Percentiles rank a stretch among this genome's conserved stretches.
Evolutionary conservation across 2,888 invertebrate genomes (phyloP).

Genomic region (Apeira syringaria): DNA sequence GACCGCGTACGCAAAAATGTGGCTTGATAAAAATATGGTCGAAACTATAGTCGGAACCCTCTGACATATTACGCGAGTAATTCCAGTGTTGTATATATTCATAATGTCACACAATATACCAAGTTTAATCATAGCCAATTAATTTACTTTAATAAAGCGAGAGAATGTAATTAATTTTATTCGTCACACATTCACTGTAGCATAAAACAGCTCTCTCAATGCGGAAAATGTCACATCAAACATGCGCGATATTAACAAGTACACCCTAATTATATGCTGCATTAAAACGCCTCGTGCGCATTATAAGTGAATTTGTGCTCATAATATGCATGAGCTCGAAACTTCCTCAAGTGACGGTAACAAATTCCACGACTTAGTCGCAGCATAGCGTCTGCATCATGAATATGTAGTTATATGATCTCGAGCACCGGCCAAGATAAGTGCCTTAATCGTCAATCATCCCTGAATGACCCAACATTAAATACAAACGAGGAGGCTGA

Average conservation of each 20-base stretch:
- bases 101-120: too few species aligned
- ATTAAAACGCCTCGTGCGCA: conserved; percentile 54
- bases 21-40: too few species aligned
- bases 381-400: conserved; percentile 53
- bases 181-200: conserved; percentile 15
- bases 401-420: conserved; percentile 64
- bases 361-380: conserved; percentile 62
- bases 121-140: not conserved
- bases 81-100: too few species aligned
- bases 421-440: conserved; percentile 45
- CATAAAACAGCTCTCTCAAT: conserved; percentile 6
- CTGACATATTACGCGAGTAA: too few species aligned
- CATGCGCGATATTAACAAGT: conserved; percentile 51
- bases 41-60: too few species aligned
- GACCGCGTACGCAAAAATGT: too few species aligned
- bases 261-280: conserved; percentile 53
- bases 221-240: conserved; percentile 38
- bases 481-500: conserved; percentile 28
- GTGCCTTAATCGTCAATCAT: conserved; percentile 38
- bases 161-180: conserved; percentile 22
- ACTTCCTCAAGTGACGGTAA: conserved; percentile 62
- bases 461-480: conserved; percentile 35
- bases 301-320: conserved; percentile 74
- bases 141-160: conserved; percentile 8
- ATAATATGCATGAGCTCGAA: conserved; percentile 74